Percentiles rank a stretch among this genome's conserved stretches.
These are phyloP conservation scores for Toxotes chatareus DNA, from an alignment of 2,113 vertebrate genomes.

Conservation along the genomic window DNA sequence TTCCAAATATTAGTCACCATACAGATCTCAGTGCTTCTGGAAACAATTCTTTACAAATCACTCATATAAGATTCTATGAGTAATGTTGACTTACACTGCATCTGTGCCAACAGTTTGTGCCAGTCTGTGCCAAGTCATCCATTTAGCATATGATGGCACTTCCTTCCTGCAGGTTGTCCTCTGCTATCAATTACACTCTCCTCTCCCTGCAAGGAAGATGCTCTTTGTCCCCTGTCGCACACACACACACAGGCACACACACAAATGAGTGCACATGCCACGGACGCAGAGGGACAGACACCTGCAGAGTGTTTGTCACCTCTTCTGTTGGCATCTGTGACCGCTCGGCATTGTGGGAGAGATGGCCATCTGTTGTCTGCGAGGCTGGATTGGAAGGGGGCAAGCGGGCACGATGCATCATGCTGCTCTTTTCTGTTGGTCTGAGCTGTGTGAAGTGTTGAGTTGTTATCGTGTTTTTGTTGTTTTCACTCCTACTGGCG, in stretches of 20 bases:
- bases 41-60: neutral
- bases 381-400: constrained; percentile 71
- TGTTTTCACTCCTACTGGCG: constrained; percentile 9
- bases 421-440: constrained; percentile 75
- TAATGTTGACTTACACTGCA: constrained; percentile 47
- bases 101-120: constrained; percentile 60
- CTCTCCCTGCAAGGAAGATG: constrained; percentile 70
- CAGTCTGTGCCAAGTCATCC: constrained; percentile 68
- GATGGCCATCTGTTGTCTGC: constrained; percentile 79
- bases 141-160: constrained; percentile 69
- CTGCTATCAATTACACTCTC: constrained; percentile 77
- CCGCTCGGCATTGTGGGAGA: constrained; percentile 78
- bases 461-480: constrained; percentile 33
- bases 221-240: constrained; percentile 65
- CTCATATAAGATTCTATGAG: constrained; percentile 40
- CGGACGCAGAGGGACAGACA: constrained; percentile 76
- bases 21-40: constrained; percentile 3
- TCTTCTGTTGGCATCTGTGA: constrained; percentile 80
- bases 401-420: constrained; percentile 62
- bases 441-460: constrained; percentile 59
- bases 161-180: constrained; percentile 77
- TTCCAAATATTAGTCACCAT: neutral
- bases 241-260: constrained; percentile 38
- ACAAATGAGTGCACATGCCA: constrained; percentile 8
- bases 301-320: constrained; percentile 83